Percentiles rank a stretch among this genome's conserved stretches.
Evolutionary conservation across 2,888 invertebrate genomes (phyloP).

Genomic region (Micropterix aruncella): DNA sequence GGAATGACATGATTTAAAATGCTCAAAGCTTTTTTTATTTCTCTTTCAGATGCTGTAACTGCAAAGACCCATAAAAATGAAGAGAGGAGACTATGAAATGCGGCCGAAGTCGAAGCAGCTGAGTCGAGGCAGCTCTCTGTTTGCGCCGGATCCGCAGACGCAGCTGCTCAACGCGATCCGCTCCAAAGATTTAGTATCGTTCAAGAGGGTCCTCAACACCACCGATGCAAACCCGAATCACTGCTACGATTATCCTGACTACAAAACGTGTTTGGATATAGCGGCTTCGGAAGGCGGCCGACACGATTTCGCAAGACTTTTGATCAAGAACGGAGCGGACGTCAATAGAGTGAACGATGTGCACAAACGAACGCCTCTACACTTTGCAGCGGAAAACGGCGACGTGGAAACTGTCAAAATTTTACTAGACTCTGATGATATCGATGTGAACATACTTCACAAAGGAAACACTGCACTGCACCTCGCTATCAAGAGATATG

Average conservation of each 20-base stretch:
- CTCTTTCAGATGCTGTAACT: neutral
- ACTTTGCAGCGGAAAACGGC: slow-evolving; percentile 45
- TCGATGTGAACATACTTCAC: slow-evolving; percentile 34
- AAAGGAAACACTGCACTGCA: slow-evolving; percentile 39
- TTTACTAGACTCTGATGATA: slow-evolving; percentile 31
- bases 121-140: slow-evolving; percentile 29
- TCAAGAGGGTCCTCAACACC: slow-evolving; percentile 32
- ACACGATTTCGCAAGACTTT: slow-evolving; percentile 37
- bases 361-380: slow-evolving; percentile 46
- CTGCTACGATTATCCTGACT: slow-evolving; percentile 39
- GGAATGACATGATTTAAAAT: too few relatives aligned
- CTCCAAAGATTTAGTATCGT: slow-evolving; percentile 34
- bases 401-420: slow-evolving; percentile 30
- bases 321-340: slow-evolving; percentile 46
- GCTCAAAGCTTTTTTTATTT: too few relatives aligned
- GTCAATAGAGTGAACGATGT: slow-evolving; percentile 41
- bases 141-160: slow-evolving; percentile 31
- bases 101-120: slow-evolving; percentile 24
- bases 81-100: slow-evolving; percentile 27
- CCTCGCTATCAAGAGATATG: slow-evolving; percentile 33
- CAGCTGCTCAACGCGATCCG: slow-evolving; percentile 37
- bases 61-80: slow-evolving; percentile 3
- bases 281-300: slow-evolving; percentile 36
- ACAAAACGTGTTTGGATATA: slow-evolving; percentile 45
- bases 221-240: slow-evolving; percentile 37